Evolutionary conservation across 2,888 invertebrate genomes (phyloP), one percentile per base, ranked within the genome.

Genomic region (Taenaris catops): DNA sequence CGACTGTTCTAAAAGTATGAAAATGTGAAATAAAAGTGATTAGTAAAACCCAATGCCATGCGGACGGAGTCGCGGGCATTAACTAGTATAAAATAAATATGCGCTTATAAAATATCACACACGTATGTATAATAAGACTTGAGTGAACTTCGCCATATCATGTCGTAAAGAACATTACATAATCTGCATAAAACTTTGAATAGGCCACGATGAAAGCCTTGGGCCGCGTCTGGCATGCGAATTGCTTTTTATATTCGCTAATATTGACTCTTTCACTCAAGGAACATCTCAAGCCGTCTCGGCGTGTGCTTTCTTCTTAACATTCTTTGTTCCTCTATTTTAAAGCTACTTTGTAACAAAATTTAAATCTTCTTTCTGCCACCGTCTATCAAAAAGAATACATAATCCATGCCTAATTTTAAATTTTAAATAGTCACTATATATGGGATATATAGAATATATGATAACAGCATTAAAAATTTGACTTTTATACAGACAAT

Each of bases 131-230:
- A 79, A 76, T 78, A 74, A 72, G 73, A 69, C 65, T 63, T 79
- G 78, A 81, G 81, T 80, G 72, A 75, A 79, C 67, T 79, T 72
- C 63, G 70, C 75, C 80, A 74, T 83, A 71, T 75, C 70, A 71
- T 76, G 75, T 79, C 79, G 65, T 79, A 76, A 78, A 79, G 72
- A 71, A 78, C 78, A 76, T 79, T 75, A 78, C 68, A 68, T 72
- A 76, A 83, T 84, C 80, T 81, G 76, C 83, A 81, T 84, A 83
- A 81, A 80, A 81, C 79, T 75, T 81, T 80, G 66, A 72, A 79
- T 81, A 79, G 79, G 69, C 70, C 63, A 57, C 71, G 73, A 68
- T 80, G 76, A 83, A 78, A 81, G 81, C 80, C 62, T 61, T 41
- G 63, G 58, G 70, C 63, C 72, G 68, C 76, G 73, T 63, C 70